These are phyloP conservation scores for Himalopsyche anomala DNA, from an alignment of 2,888 invertebrate genomes.

Conservation along the genomic window DNA sequence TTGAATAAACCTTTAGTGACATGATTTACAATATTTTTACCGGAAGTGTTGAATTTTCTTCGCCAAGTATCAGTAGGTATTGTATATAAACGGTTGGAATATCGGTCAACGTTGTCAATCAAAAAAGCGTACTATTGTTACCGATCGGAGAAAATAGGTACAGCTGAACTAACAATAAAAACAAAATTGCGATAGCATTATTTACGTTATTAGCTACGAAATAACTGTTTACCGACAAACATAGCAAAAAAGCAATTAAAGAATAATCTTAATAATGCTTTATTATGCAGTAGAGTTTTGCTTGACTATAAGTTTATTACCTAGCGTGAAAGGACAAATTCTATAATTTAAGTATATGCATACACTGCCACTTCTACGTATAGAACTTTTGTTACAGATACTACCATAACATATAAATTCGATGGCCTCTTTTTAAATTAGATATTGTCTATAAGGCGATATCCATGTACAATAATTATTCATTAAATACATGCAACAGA, in stretches of 20 bases:
- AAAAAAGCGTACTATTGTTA: slow-evolving; percentile 6
- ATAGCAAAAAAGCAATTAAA: background rate
- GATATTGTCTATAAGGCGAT: too few relatives aligned
- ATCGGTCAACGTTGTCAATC: slow-evolving; percentile 15
- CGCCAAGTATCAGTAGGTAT: background rate
- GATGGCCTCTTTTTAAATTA: too few relatives aligned
- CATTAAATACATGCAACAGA: too few relatives aligned
- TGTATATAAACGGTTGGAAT: background rate
- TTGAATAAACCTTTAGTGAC: background rate
- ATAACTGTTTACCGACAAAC: background rate
- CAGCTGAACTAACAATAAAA: background rate
- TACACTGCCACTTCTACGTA: too few relatives aligned
- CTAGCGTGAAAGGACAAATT: too few relatives aligned
- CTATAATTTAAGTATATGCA: too few relatives aligned
- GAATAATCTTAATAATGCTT: too few relatives aligned
- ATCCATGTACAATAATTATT: too few relatives aligned
- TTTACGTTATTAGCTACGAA: background rate
- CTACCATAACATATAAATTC: too few relatives aligned
- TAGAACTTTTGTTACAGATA: too few relatives aligned
- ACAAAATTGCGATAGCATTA: slow-evolving; percentile 2
- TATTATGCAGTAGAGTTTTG: too few relatives aligned
- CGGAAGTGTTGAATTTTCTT: slow-evolving; percentile 15
- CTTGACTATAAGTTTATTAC: too few relatives aligned
- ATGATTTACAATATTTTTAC: slow-evolving; percentile 2
- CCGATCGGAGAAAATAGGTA: background rate